phyloP scores from a whole-genome alignment of 2,797 vertebrate species.

The Chromis chromis region DNA sequence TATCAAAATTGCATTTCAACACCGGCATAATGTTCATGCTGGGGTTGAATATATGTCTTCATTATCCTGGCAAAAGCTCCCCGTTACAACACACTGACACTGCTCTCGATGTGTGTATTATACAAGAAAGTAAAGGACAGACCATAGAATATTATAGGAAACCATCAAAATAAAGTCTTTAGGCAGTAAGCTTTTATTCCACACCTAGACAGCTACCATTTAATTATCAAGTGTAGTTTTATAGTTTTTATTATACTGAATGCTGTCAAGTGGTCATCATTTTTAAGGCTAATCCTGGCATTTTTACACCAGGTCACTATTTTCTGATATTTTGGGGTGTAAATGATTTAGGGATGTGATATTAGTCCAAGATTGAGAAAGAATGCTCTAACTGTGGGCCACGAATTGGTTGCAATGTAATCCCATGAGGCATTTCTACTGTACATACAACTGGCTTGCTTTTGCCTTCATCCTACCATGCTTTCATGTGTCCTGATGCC shows the following conservation, averaged over 20 bases:
- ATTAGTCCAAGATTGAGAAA: no score
- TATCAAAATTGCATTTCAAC: constrained; percentile 16
- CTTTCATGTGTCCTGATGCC: no score
- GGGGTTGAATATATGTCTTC: constrained; percentile 6
- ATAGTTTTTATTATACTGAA: background rate
- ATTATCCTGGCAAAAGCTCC: constrained; percentile 1
- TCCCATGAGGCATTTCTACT: no score
- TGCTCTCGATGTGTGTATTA: background rate
- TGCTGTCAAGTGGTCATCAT: background rate
- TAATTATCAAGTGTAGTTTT: background rate
- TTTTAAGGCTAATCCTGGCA: background rate
- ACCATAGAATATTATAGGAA: background rate
- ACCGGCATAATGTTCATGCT: background rate
- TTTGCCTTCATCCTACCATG: no score
- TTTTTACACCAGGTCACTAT: no score
- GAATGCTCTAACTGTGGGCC: no score
- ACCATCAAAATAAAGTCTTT: background rate
- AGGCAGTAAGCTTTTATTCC: background rate
- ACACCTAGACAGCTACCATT: background rate
- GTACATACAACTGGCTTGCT: no score
- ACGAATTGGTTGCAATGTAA: no score
- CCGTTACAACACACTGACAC: background rate
- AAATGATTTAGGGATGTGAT: no score
- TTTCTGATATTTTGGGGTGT: no score
- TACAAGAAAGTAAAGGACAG: background rate